A percentile compares a stretch with the other conserved stretches of the same genome.
These are phyloP conservation scores for Gymnorhina tibicen DNA, from an alignment of 2,113 vertebrate genomes.

Conservation along the genomic window DNA sequence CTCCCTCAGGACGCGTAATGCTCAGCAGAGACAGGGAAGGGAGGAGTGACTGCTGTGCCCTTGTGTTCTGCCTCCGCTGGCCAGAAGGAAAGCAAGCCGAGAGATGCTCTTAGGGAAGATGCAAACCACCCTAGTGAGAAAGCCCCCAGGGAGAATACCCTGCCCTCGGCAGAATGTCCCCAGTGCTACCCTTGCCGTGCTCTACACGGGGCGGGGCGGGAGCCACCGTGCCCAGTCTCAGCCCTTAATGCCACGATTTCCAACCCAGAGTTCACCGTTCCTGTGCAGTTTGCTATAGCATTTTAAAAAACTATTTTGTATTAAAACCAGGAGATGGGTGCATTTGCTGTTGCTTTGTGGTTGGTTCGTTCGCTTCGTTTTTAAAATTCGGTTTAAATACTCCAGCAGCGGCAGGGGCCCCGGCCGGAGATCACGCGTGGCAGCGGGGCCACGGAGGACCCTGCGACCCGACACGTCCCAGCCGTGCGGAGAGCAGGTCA, in stretches of 20 bases:
- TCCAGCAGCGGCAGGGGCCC: background rate
- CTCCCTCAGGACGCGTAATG: background rate
- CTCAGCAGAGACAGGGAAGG: background rate
- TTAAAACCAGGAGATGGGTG: background rate
- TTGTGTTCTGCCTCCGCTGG: no score
- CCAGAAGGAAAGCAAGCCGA: background rate
- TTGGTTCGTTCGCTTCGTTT: background rate
- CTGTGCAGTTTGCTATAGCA: background rate
- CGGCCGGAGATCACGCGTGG: background rate
- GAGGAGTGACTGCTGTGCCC: background rate
- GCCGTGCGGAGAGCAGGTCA: background rate
- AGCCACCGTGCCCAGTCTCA: background rate
- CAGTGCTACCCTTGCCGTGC: rapidly evolving
- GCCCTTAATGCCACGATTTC: background rate
- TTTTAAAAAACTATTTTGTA: background rate
- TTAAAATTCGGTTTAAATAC: background rate
- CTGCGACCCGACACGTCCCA: background rate
- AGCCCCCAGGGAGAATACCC: background rate
- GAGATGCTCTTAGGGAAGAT: background rate
- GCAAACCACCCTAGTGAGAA: rapidly evolving
- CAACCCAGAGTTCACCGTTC: background rate
- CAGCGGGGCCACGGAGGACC: background rate
- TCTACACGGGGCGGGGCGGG: background rate
- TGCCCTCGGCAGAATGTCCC: background rate
- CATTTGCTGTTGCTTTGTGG: background rate